phyloP scores from a whole-genome alignment of 2,888 invertebrate genomes.

The Bruchidius siliquastri region DNA sequence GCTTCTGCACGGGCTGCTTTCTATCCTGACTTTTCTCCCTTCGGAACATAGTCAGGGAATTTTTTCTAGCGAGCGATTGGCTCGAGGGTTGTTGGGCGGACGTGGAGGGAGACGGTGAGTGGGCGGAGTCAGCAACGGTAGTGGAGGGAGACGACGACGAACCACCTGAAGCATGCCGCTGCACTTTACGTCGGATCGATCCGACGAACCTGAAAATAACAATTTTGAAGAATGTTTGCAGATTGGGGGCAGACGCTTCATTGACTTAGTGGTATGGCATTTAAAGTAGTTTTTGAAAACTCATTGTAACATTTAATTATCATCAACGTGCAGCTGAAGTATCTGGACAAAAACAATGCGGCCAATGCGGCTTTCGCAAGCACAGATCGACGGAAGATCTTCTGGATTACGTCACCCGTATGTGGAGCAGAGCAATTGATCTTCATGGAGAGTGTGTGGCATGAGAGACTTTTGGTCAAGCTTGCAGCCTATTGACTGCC shows the following conservation, averaged over 20 bases:
- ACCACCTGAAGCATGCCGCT: conserved; percentile 41
- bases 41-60: conserved; percentile 43
- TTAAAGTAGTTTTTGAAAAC: no score
- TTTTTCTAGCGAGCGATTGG: conserved; percentile 40
- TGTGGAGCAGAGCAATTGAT: no score
- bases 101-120: conserved; percentile 12
- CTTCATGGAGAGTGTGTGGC: no score
- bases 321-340: no score
- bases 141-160: conserved; percentile 8
- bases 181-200: conserved; percentile 47
- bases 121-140: conserved; percentile 12
- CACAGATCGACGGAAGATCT: no score
- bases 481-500: no score
- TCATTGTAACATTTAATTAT: no score
- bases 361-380: no score
- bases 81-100: conserved; percentile 28
- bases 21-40: conserved; percentile 34
- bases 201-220: conserved; percentile 38
- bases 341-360: no score
- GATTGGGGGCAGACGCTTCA: neutral
- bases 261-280: no score
- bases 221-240: neutral
- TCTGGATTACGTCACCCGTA: no score
- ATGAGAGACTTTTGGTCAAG: no score
- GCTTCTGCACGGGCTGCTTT: conserved; percentile 44